These are phyloP conservation scores for Bicyclus anynana DNA, from an alignment of 1,140 invertebrate species.

Conservation along the genomic window DNA sequence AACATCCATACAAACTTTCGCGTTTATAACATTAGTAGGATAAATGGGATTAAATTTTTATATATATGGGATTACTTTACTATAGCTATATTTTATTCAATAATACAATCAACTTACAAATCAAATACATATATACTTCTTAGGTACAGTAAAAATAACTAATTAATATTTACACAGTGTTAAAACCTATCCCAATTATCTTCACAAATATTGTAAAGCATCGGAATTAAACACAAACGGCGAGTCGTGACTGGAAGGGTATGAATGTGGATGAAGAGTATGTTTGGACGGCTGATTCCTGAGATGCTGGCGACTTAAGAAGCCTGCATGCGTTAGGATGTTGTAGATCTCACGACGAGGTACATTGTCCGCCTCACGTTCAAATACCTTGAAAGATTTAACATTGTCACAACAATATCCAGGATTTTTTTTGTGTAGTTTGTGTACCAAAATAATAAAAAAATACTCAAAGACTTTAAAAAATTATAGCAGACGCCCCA, in stretches of 20 bases:
- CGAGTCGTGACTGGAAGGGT: slow-evolving; percentile 26
- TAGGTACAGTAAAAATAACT: no score
- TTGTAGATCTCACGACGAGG: slow-evolving; percentile 79
- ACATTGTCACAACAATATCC: not conserved
- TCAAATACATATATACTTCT: not conserved
- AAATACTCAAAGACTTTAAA: no score
- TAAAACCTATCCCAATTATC: no score
- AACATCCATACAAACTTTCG: no score
- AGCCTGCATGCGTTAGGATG: slow-evolving; percentile 79
- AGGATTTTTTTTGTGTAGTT: not conserved
- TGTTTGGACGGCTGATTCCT: slow-evolving; percentile 10
- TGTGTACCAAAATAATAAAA: no score
- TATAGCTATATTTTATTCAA: no score
- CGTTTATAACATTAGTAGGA: no score
- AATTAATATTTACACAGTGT: not conserved
- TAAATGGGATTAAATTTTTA: no score
- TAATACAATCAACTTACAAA: no score
- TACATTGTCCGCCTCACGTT: slow-evolving; percentile 78
- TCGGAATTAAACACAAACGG: slow-evolving; percentile 32
- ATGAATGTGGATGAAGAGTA: slow-evolving; percentile 12
- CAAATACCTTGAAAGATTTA: slow-evolving; percentile 64
- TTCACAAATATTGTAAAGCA: slow-evolving; percentile 4
- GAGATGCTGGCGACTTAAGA: slow-evolving; percentile 59
- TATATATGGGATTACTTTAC: no score
- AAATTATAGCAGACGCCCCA: no score